Evolutionary conservation across 2,888 invertebrate species (phyloP).

Genomic region (Andrena camellia): DNA sequence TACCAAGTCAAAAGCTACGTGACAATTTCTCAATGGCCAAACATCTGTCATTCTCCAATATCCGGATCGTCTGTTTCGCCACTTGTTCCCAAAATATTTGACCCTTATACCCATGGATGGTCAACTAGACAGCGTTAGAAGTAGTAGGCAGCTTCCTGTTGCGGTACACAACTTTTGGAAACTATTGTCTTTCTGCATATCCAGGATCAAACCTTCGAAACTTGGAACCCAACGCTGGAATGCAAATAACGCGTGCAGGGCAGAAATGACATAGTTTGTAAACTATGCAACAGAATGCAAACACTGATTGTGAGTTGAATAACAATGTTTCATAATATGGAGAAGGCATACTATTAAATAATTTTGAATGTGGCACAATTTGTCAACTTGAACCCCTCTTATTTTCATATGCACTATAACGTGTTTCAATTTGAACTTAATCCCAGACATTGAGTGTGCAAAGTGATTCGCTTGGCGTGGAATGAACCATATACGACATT

Average conservation of each 20-base stretch:
- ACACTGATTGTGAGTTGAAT: constrained; percentile 5
- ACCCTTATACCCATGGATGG: not conserved
- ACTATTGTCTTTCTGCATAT: constrained; percentile 29
- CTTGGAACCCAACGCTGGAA: not conserved
- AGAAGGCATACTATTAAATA: not conserved
- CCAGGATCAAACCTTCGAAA: constrained; percentile 1
- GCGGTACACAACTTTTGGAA: constrained; percentile 10
- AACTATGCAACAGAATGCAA: constrained; percentile 26
- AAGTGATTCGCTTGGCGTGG: no score
- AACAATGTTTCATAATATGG: constrained; percentile 17
- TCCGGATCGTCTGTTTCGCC: not conserved
- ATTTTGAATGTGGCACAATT: no score
- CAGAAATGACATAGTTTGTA: constrained; percentile 15
- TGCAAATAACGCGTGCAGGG: not conserved
- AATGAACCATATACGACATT: no score
- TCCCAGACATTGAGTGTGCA: no score
- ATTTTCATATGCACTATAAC: no score
- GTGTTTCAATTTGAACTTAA: no score
- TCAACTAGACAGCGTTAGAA: not conserved
- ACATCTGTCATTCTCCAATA: constrained; percentile 12
- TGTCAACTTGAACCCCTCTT: no score
- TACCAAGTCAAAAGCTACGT: not conserved
- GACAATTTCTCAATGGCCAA: not conserved
- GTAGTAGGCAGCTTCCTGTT: not conserved
- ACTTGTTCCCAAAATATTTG: constrained; percentile 1